These are phyloP conservation scores for Blastobasis adustella DNA, from an alignment of 2,888 invertebrate genomes.

Conservation along the genomic window DNA sequence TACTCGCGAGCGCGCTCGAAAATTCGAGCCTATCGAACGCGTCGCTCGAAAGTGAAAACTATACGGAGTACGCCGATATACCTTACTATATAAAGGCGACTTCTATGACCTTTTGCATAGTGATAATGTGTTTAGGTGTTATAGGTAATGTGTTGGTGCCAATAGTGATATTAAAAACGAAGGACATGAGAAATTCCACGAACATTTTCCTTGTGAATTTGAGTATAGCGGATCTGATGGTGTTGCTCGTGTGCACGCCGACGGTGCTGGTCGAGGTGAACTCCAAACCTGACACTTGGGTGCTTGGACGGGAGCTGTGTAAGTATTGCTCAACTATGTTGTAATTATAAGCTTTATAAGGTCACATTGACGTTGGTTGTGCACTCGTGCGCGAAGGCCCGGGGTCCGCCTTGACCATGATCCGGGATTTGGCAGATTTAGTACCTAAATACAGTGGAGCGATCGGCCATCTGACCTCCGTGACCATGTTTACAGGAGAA, in stretches of 20 bases:
- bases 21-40: conserved; percentile 30
- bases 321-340: conserved; percentile 71
- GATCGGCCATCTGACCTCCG: too few relatives aligned
- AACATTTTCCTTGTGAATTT: conserved; percentile 96
- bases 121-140: conserved; percentile 92
- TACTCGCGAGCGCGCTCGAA: conserved; percentile 20
- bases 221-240: conserved; percentile 93
- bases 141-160: conserved; percentile 96
- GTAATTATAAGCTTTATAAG: not conserved
- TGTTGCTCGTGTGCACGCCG: conserved; percentile 92
- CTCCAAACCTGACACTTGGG: conserved; percentile 93
- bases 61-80: conserved; percentile 74
- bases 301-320: conserved; percentile 94
- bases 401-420: too few relatives aligned
- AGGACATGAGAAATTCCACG: conserved; percentile 95
- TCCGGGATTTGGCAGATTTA: too few relatives aligned
- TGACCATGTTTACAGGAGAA: too few relatives aligned
- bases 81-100: conserved; percentile 91
- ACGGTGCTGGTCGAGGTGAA: conserved; percentile 96
- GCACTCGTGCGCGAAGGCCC: too few relatives aligned
- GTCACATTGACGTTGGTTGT: too few relatives aligned
- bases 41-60: conserved; percentile 40
- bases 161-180: conserved; percentile 91
- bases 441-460: too few relatives aligned
- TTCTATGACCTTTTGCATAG: conserved; percentile 90